phyloP scores from a whole-genome alignment of 1,140 invertebrate species.

The Leptinotarsa defecta region DNA sequence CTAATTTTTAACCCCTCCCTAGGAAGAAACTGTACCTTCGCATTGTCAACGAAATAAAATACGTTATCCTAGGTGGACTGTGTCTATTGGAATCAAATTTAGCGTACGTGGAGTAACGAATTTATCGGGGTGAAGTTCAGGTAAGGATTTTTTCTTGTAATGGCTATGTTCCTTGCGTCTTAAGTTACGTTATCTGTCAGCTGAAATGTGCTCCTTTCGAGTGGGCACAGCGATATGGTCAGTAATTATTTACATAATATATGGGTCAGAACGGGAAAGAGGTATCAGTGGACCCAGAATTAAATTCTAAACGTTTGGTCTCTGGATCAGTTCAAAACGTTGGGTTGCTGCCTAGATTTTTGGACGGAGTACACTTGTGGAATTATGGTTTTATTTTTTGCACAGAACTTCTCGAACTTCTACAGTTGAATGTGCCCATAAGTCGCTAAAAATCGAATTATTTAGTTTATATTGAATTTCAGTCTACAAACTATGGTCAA shows the following conservation, averaged over 20 bases:
- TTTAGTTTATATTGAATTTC: too few relatives aligned
- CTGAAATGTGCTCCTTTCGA: neutral
- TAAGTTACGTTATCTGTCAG: slow-evolving; percentile 2
- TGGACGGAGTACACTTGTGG: too few relatives aligned
- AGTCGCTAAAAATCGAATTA: too few relatives aligned
- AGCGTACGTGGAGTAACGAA: neutral
- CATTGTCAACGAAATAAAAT: neutral
- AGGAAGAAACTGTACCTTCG: neutral
- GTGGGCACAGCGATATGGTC: neutral
- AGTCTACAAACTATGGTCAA: too few relatives aligned
- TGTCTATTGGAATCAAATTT: slow-evolving; percentile 8
- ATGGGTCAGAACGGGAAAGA: neutral
- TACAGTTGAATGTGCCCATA: too few relatives aligned
- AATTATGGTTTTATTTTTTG: too few relatives aligned
- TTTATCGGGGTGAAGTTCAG: neutral
- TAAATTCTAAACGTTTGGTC: too few relatives aligned
- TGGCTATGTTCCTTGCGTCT: neutral
- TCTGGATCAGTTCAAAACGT: too few relatives aligned
- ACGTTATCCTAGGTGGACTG: neutral
- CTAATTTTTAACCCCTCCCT: neutral
- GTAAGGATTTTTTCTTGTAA: slow-evolving; percentile 6
- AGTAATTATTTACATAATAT: neutral
- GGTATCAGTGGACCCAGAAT: neutral
- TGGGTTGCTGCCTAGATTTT: too few relatives aligned
- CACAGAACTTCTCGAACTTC: too few relatives aligned